phyloP scores from a whole-genome alignment of 2,797 vertebrate species.

The Erithacus rubecula region DNA sequence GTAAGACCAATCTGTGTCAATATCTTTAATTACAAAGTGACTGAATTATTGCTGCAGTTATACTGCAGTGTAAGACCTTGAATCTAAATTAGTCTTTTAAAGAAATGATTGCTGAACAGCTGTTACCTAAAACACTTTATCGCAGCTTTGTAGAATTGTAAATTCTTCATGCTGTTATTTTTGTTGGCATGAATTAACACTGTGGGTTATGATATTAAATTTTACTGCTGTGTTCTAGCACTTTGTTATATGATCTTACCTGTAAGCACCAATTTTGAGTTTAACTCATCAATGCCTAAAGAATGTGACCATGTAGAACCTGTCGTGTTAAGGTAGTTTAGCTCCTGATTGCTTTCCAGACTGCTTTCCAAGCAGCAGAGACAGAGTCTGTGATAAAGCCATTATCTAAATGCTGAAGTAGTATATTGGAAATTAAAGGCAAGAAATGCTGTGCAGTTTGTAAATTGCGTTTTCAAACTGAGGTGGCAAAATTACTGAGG shows the following conservation, averaged over 20 bases:
- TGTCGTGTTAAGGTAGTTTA: conserved; percentile 61
- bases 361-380: conserved; percentile 3
- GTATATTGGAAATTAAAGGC: conserved; percentile 41
- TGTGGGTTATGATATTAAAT: conserved; percentile 69
- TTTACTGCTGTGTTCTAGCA: conserved; percentile 71
- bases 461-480: neutral
- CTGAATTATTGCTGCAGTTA: conserved; percentile 70
- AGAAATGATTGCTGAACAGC: conserved; percentile 74
- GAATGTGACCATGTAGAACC: conserved; percentile 54
- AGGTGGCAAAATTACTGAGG: conserved; percentile 11
- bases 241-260: conserved; percentile 55
- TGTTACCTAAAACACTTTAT: conserved; percentile 73
- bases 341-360: conserved; percentile 14
- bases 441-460: neutral
- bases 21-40: conserved; percentile 75
- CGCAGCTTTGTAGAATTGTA: conserved; percentile 65
- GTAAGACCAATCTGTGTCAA: conserved; percentile 59
- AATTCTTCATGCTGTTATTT: conserved; percentile 77
- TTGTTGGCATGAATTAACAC: conserved; percentile 73
- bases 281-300: conserved; percentile 72
- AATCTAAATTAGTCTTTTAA: conserved; percentile 74
- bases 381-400: neutral
- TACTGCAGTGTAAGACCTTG: conserved; percentile 61
- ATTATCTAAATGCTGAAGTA: conserved; percentile 42
- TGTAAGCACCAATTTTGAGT: conserved; percentile 36